Percentiles rank a stretch among this genome's conserved stretches.
Evolutionary conservation across 2,797 vertebrate species (phyloP).

Genomic region (Myotis findleyi): DNA sequence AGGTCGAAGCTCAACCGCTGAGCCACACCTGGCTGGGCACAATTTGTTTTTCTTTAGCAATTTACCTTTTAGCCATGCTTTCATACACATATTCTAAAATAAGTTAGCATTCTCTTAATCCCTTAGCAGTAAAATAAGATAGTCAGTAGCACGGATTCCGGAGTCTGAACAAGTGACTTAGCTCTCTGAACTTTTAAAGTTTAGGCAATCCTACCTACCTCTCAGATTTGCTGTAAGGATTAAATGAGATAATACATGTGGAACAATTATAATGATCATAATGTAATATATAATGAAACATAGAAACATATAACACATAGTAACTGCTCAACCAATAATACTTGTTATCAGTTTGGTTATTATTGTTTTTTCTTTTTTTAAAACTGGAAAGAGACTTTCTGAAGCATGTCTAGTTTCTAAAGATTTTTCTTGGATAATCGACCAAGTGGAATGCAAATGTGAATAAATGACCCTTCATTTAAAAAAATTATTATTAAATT

Average conservation of each 20-base stretch:
- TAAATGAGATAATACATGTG: neutral
- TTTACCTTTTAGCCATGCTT: conserved; percentile 36
- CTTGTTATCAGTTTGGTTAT: neutral
- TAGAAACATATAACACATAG: neutral
- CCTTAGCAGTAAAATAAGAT: neutral
- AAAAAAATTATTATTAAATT: no score
- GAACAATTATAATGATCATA: neutral
- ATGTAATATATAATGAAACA: neutral
- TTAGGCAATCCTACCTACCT: neutral
- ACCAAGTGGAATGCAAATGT: neutral
- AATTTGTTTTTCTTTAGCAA: conserved; percentile 19
- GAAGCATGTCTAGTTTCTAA: conserved; percentile 2
- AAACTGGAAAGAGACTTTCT: neutral
- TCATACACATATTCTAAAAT: neutral
- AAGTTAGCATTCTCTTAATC: neutral
- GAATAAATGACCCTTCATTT: neutral
- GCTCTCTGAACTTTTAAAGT: conserved; percentile 4
- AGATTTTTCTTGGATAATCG: neutral
- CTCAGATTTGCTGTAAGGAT: neutral
- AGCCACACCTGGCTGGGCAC: no score
- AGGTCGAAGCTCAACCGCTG: no score
- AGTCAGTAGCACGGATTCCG: neutral
- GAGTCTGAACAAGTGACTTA: neutral
- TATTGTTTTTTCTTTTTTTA: neutral
- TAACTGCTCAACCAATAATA: neutral